These are phyloP conservation scores for Macquaria australasica DNA, from an alignment of 2,113 vertebrate genomes.

Conservation along the genomic window DNA sequence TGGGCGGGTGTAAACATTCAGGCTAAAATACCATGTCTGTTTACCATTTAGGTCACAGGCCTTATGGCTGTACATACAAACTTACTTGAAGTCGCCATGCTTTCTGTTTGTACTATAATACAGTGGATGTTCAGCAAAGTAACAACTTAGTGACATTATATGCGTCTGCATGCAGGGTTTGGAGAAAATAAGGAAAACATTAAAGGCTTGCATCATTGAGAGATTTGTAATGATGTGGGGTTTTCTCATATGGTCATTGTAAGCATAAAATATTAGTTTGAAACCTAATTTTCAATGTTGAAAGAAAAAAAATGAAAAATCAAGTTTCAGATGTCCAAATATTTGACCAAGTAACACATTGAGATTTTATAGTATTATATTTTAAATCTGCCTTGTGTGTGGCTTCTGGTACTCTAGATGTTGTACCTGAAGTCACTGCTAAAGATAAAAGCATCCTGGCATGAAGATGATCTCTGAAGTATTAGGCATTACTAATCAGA, in stretches of 20 bases:
- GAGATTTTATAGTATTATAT: constrained; percentile 3
- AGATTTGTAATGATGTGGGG: not conserved
- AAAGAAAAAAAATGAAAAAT: not conserved
- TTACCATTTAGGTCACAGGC: constrained; percentile 48
- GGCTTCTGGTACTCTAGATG: constrained; percentile 2
- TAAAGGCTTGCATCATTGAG: constrained; percentile 10
- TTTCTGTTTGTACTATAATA: constrained; percentile 79
- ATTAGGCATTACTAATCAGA: constrained; percentile 27
- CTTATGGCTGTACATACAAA: constrained; percentile 78
- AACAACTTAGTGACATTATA: constrained; percentile 73
- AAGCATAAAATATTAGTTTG: constrained; percentile 15
- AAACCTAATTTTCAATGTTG: constrained; percentile 18
- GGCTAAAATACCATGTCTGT: constrained; percentile 57
- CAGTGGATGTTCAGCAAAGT: constrained; percentile 75
- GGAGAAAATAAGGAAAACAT: constrained; percentile 54
- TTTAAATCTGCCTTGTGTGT: constrained; percentile 16
- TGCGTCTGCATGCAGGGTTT: constrained; percentile 78
- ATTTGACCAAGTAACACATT: constrained; percentile 18
- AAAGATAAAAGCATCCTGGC: constrained; percentile 41
- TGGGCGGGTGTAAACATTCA: constrained; percentile 56
- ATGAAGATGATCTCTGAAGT: constrained; percentile 41
- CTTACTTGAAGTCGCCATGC: constrained; percentile 81
- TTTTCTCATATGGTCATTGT: constrained; percentile 2
- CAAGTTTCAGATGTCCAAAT: constrained; percentile 22
- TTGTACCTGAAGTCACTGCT: not conserved